These are phyloP conservation scores for Rhopalosiphum padi DNA, from an alignment of 1,140 invertebrate genomes.

Conservation along the genomic window DNA sequence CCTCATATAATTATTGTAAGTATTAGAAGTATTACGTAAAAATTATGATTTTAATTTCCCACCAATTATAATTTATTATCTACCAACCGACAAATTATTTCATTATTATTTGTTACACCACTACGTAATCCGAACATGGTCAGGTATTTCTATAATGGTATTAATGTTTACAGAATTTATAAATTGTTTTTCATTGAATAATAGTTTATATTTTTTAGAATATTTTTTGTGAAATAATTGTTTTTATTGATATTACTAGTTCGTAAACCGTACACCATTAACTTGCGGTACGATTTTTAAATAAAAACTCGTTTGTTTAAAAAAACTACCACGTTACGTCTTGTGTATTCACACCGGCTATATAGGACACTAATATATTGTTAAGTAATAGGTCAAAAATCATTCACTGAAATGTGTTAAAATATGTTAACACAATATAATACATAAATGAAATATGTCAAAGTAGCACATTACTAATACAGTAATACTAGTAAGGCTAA, in stretches of 20 bases:
- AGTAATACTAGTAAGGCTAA: neutral
- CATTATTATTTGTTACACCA: slow-evolving; percentile 8
- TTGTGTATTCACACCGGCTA: neutral
- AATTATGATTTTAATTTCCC: slow-evolving; percentile 24
- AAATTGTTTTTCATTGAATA: neutral
- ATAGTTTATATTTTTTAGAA: neutral
- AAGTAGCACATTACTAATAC: neutral
- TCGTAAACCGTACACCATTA: neutral
- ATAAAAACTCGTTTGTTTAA: neutral
- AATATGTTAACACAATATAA: neutral
- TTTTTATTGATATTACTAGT: neutral
- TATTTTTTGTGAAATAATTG: neutral
- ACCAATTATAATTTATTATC: slow-evolving; percentile 30
- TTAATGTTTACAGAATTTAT: neutral
- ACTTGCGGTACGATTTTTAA: neutral
- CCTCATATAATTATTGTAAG: slow-evolving; percentile 4
- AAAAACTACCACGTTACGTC: neutral
- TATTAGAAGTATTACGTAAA: slow-evolving; percentile 5
- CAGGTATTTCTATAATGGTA: neutral
- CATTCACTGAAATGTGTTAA: neutral
- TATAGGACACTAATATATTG: too few relatives aligned
- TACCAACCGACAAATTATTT: neutral
- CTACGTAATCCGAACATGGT: neutral
- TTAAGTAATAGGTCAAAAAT: slow-evolving; percentile 2
- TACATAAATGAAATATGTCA: neutral